Percentiles rank a stretch among this genome's conserved stretches.
These are phyloP conservation scores for Typhlichthys eigenmanni DNA, from an alignment of 2,797 vertebrate genomes.

Conservation along the genomic window DNA sequence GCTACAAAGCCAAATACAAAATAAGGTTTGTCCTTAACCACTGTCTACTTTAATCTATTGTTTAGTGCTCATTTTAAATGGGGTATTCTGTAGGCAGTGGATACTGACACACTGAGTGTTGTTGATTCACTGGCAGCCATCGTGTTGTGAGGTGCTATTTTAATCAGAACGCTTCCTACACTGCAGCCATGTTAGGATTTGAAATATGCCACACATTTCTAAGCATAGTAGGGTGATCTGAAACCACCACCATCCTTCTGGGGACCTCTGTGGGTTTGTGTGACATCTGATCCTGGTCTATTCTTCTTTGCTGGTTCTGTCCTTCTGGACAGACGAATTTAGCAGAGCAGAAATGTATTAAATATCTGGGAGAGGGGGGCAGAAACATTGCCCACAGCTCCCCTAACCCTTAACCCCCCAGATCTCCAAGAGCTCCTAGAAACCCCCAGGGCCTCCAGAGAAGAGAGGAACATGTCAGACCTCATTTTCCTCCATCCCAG, in stretches of 20 bases:
- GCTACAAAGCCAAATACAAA: constrained; percentile 14
- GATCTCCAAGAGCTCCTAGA: constrained; percentile 14
- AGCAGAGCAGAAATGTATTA: constrained; percentile 43
- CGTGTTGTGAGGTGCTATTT: too few species aligned
- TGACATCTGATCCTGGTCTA: too few species aligned
- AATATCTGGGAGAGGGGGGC: background rate
- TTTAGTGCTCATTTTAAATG: constrained; percentile 10
- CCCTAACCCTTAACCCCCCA: constrained; percentile 36
- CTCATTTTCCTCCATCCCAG: constrained; percentile 38
- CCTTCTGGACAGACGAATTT: background rate
- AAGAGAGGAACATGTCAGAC: constrained; percentile 49
- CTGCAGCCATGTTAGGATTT: too few species aligned
- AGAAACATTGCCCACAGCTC: constrained; percentile 18
- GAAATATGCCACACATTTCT: too few species aligned
- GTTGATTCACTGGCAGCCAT: too few species aligned
- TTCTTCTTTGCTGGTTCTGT: too few species aligned
- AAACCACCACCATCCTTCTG: too few species aligned
- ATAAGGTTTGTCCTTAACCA: constrained; percentile 11
- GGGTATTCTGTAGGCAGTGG: constrained; percentile 16
- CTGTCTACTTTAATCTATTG: constrained; percentile 10
- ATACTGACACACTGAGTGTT: too few species aligned
- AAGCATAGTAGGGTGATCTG: too few species aligned
- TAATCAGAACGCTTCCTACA: too few species aligned
- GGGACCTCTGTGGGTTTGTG: too few species aligned
- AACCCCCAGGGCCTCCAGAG: constrained; percentile 37